Conservation (phyloP, 2,888 invertebrate genomes). For the Sussaba pulchella region DNA sequence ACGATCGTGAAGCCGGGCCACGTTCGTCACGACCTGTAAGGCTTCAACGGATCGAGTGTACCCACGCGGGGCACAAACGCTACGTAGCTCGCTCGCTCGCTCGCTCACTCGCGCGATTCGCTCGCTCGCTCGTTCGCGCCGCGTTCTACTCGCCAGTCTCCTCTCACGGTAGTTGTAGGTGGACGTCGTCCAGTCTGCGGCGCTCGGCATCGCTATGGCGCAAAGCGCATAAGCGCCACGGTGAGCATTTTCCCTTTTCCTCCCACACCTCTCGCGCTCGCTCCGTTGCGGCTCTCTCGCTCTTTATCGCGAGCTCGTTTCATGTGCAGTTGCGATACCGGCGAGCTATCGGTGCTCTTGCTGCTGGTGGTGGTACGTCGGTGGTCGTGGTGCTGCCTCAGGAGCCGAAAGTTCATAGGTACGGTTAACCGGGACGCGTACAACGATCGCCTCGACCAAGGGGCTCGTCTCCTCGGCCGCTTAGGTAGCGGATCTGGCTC, state of each 20-base stretch:
- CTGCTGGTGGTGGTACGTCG: slow-evolving; percentile 34
- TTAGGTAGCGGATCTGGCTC: slow-evolving; percentile 10
- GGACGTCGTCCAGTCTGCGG: slow-evolving; percentile 82
- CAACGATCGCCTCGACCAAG: slow-evolving; percentile 60
- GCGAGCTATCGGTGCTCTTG: not conserved
- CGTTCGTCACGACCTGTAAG: slow-evolving; percentile 82
- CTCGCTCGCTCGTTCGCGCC: too few relatives aligned
- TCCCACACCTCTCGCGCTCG: not conserved
- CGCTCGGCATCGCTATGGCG: slow-evolving; percentile 65
- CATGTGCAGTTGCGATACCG: slow-evolving; percentile 37
- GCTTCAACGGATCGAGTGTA: slow-evolving; percentile 43
- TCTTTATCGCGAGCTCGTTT: not conserved
- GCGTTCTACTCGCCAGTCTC: slow-evolving; percentile 30
- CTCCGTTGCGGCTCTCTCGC: slow-evolving; percentile 1
- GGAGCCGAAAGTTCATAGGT: slow-evolving; percentile 80
- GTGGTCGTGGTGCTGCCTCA: slow-evolving; percentile 52
- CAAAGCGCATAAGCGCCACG: slow-evolving; percentile 57
- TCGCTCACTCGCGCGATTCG: slow-evolving; percentile 18
- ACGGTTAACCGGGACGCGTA: slow-evolving; percentile 77
- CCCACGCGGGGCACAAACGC: slow-evolving; percentile 53
- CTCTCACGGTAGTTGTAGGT: slow-evolving; percentile 73
- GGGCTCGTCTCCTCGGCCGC: slow-evolving; percentile 62
- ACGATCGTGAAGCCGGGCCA: slow-evolving; percentile 82
- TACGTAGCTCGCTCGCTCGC: slow-evolving; percentile 10
- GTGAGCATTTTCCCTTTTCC: not conserved